phyloP scores from a whole-genome alignment of 2,797 vertebrate species.

The Lateolabrax maculatus region DNA sequence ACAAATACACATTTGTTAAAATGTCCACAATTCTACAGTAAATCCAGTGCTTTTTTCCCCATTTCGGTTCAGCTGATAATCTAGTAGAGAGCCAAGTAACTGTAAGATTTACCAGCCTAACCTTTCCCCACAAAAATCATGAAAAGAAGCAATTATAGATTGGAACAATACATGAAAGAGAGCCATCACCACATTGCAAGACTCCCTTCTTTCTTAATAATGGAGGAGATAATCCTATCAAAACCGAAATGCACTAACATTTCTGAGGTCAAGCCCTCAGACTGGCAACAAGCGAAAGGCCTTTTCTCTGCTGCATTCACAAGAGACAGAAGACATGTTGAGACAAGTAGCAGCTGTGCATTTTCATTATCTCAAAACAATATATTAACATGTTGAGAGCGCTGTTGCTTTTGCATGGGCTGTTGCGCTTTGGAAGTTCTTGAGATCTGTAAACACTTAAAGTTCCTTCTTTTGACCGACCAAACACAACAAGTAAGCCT shows the following conservation, averaged over 20 bases:
- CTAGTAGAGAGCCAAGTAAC: constrained; percentile 43
- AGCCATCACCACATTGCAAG: constrained; percentile 62
- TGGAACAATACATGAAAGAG: constrained; percentile 80
- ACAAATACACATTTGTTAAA: constrained; percentile 21
- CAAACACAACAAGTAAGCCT: constrained; percentile 5
- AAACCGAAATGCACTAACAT: constrained; percentile 77
- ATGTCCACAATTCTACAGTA: constrained; percentile 18
- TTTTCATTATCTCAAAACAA: constrained; percentile 43
- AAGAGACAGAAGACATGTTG: constrained; percentile 32
- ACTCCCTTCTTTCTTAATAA: constrained; percentile 68
- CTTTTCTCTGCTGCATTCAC: constrained; percentile 33
- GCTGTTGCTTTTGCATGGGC: not conserved
- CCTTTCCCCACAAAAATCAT: constrained; percentile 69
- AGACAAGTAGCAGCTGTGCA: constrained; percentile 32
- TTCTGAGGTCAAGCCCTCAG: constrained; percentile 69
- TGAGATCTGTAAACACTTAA: not conserved
- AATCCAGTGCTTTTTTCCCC: constrained; percentile 1
- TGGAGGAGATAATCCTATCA: constrained; percentile 80
- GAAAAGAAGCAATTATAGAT: constrained; percentile 86
- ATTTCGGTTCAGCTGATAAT: constrained; percentile 56
- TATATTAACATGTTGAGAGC: constrained; percentile 8
- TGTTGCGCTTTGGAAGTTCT: not conserved
- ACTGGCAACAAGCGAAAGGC: constrained; percentile 49
- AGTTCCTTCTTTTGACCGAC: not conserved
- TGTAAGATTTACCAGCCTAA: constrained; percentile 71